Evolutionary conservation across 1,140 invertebrate genomes (phyloP).

Genomic region (Rhizoglyphus robini): DNA sequence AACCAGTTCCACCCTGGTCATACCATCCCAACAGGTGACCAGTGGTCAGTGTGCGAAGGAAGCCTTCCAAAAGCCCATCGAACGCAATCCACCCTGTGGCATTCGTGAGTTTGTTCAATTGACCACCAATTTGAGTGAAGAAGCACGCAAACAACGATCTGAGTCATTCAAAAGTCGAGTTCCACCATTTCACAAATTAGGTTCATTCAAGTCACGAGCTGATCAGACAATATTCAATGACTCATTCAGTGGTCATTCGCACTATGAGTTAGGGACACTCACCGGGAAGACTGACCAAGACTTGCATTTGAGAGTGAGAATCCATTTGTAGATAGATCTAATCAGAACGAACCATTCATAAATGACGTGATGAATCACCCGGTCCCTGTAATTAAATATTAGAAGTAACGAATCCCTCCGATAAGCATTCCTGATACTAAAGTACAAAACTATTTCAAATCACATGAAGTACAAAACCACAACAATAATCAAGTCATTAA

Average conservation of each 20-base stretch:
- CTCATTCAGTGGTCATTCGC: neutral
- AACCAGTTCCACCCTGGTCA: slow-evolving; percentile 1
- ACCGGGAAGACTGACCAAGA: slow-evolving; percentile 2
- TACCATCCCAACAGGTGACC: neutral
- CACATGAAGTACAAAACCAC: no score
- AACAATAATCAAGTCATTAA: no score
- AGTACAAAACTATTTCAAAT: no score
- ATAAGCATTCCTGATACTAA: no score
- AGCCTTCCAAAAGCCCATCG: slow-evolving; percentile 17
- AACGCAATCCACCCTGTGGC: slow-evolving; percentile 19
- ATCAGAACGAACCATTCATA: no score
- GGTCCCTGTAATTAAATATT: no score
- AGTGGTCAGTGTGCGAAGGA: neutral
- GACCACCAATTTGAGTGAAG: neutral
- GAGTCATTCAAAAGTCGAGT: neutral
- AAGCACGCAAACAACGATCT: neutral
- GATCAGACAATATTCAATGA: neutral
- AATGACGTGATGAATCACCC: no score
- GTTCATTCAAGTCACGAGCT: no score
- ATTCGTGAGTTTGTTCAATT: slow-evolving; percentile 2
- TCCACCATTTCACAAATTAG: no score
- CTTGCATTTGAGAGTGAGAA: slow-evolving; percentile 4
- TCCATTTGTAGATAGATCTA: slow-evolving; percentile 7
- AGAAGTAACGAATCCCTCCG: no score
- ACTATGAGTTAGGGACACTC: neutral